A percentile compares a stretch with the other conserved stretches of the same genome.
Evolutionary conservation across 2,888 invertebrate genomes (phyloP).

Genomic region (Psococerastis gibbosa): DNA sequence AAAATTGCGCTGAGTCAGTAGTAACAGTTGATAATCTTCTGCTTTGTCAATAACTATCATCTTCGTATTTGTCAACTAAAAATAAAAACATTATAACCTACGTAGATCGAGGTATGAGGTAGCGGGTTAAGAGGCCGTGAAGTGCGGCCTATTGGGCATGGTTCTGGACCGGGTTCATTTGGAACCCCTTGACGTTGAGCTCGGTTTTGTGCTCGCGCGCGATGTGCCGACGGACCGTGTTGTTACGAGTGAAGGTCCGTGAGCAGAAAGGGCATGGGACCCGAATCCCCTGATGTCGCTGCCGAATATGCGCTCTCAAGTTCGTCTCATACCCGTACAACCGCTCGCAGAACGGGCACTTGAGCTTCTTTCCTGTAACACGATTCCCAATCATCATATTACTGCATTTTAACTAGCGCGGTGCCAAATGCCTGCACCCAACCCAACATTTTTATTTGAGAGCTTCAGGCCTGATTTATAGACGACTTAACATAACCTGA

Average conservation of each 20-base stretch:
- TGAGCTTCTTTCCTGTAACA: conserved; percentile 67
- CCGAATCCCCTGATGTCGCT: conserved; percentile 79
- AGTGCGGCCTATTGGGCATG: conserved; percentile 36
- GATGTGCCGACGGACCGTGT: conserved; percentile 78
- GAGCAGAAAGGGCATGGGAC: conserved; percentile 82
- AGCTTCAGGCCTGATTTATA: too few relatives aligned
- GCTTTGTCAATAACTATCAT: conserved; percentile 6
- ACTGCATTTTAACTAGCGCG: too few relatives aligned
- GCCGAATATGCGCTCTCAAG: conserved; percentile 74
- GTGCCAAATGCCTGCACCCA: too few relatives aligned
- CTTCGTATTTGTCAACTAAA: conserved; percentile 3
- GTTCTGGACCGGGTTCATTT: conserved; percentile 34
- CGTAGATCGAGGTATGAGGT: background rate
- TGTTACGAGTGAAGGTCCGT: conserved; percentile 80
- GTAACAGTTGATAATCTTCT: conserved; percentile 11
- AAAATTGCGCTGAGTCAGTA: background rate
- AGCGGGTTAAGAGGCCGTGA: conserved; percentile 10
- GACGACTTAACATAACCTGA: too few relatives aligned
- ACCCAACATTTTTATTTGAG: too few relatives aligned
- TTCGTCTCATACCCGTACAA: conserved; percentile 87
- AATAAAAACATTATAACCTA: conserved; percentile 3
- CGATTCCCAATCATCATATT: too few relatives aligned
- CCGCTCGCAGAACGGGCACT: conserved; percentile 83
- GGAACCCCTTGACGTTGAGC: conserved; percentile 42
- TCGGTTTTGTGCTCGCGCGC: conserved; percentile 74